Base-by-base conservation (phyloP, 30 jellyfish, hydroid and myxozoan species). In the Clytia hemisphaerica region DNA sequence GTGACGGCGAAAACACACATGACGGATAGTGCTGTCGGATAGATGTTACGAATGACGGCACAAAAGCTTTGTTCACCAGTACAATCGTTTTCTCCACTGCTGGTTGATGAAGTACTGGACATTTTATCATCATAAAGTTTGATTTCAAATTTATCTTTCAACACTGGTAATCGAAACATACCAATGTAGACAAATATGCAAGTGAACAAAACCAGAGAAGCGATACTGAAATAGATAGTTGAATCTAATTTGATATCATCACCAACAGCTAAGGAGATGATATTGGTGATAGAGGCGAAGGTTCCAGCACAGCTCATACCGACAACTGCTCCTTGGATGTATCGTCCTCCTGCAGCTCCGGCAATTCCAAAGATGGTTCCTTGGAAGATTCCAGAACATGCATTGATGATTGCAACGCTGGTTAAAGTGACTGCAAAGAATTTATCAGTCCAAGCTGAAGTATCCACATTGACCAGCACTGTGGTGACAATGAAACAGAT, bases 291-390 rank as follows among this genome's bases (percentile, higher is more conserved):
- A 12, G 96, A 87, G 10, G 96, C 92, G 66, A 85, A 85, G 3
- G 84, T 77, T 14, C 96, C 96, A 19, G 90, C 96, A n/a, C 78
- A 71, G 2, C 88, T 94, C 60, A 74, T 86, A 0, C 96, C 96
- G 4, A 81, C 85, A 87, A 85, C 79, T 25, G 79, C 18, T 34
- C 94, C 93, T 42, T 75, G 93, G 48, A 91, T 85, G 69, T 77
- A 85, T 26, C 77, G 77, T 47, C 64, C 92, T 42, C 96, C 96
- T 16, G 78, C 81, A n/a, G 72, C 36, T 9, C 96, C 94, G 4
- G 92, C 96, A 16, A 85, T 73, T 9, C 96, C 96, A 33, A 85
- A 85, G 44, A 85, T 77, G 7, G 89, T 36, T 19, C 96, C 93
- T 27, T 82, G 93, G 21, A 63, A 77, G 44, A 85, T 63, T 35